Base-by-base conservation (phyloP, 2,888 invertebrate genomes). In the Cantharis nigra region DNA sequence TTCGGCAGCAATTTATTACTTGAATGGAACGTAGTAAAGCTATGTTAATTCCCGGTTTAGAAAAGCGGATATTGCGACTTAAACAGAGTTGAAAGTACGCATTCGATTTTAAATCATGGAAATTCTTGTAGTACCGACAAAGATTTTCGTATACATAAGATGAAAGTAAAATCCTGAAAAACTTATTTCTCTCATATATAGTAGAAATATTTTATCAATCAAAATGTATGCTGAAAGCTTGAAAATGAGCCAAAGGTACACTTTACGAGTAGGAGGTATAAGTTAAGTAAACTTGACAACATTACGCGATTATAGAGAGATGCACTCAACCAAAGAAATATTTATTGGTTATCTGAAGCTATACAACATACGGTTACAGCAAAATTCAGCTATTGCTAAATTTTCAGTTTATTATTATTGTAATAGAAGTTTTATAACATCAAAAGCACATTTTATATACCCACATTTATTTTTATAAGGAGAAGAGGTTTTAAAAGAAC, bases 21-120 rank as follows among this genome's bases (percentile, higher is more conserved):
- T 30, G 74, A 74, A 74, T 70, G 70, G 74, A 73, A 73, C 69
- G 69, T 63, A 63, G 74, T 63, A 74, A 74, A 65, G 49, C 74
- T 63, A 63, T 64, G 70, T 70, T 74, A 74, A 74, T 74, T 74
- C 74, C 67, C 11, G 49, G 72, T 62, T 72, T 73, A 20, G 69
- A 73, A 67, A 67, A 73, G 26, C 72, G 33, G 72, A 74, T 74
- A 69, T 69, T 74, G 33, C 70, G 30, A 70, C 70, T 74, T 74
- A 74, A 74, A 73, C 72, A 65, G 67, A 73, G 67, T 73, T 73
- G 72, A 73, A 73, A 69, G 72, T 49, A 49, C 30, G 33, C 20
- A 28, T 33, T 67, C 67, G 33, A 49, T 73, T 67, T 67, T 49
- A 49, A 64, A 67, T 33, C 67, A n/a, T 16, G 26, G 20, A 73